phyloP scores from a whole-genome alignment of 2,888 invertebrate genomes.

The Xestia ashworthii region DNA sequence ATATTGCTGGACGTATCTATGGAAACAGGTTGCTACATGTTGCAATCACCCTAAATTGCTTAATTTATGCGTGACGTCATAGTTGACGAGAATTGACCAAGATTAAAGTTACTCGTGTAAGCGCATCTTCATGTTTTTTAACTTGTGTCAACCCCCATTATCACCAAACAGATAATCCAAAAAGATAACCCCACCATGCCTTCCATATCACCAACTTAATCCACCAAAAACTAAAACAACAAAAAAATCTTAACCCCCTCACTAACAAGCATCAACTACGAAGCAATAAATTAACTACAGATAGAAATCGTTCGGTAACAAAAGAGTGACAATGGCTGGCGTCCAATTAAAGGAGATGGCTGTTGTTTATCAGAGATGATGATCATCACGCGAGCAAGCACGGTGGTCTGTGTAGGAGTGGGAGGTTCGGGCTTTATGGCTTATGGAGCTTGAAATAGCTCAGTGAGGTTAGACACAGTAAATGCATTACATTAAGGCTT shows the following conservation, averaged over 20 bases:
- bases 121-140: no score
- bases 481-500: no score
- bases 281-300: slow-evolving; percentile 63
- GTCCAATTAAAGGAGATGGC: slow-evolving; percentile 66
- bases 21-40: no score
- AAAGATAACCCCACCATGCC: not conserved
- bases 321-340: slow-evolving; percentile 60
- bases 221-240: not conserved
- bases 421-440: slow-evolving; percentile 16
- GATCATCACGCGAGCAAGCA: slow-evolving; percentile 66
- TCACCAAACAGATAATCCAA: no score
- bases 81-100: no score
- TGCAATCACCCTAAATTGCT: no score
- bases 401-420: slow-evolving; percentile 62
- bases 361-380: slow-evolving; percentile 55
- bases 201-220: not conserved
- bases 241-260: slow-evolving; percentile 6
- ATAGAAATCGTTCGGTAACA: slow-evolving; percentile 64
- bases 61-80: no score
- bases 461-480: no score
- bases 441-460: not conserved
- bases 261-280: slow-evolving; percentile 32
- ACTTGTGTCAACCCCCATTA: no score
- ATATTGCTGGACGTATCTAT: no score
- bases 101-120: no score